These are phyloP conservation scores for Porites cylindrica DNA, from an alignment of 92 coral and sea anemone genomes.

Conservation along the genomic window DNA sequence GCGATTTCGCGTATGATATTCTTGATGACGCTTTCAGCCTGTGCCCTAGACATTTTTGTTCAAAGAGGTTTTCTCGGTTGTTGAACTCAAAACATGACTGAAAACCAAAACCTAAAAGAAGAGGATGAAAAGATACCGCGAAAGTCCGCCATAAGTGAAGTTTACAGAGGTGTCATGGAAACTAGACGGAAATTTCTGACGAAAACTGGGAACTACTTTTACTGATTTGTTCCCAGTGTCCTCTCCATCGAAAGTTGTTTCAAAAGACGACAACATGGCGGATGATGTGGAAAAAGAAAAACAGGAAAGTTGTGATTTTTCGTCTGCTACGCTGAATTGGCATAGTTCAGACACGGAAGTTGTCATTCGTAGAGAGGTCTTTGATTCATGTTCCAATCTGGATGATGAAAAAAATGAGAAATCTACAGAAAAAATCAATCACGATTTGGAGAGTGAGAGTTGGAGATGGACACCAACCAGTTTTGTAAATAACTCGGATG, in stretches of 20 bases:
- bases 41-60: conserved; percentile 90
- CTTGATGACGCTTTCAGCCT: conserved; percentile 99
- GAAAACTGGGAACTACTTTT: conserved; percentile 56
- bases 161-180: conserved; percentile 78
- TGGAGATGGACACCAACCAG: not conserved
- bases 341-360: conserved; percentile 14
- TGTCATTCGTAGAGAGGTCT: conserved; percentile 14
- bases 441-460: conserved; percentile 7
- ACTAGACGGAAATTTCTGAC: conserved; percentile 35
- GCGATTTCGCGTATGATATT: conserved; percentile 98
- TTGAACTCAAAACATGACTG: conserved; percentile 4
- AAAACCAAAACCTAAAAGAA: not conserved
- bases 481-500: conserved; percentile 6
- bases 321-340: not conserved
- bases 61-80: not conserved
- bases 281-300: conserved; percentile 35
- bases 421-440: not conserved
- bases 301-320: not conserved
- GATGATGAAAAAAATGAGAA: not conserved
- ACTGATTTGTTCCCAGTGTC: not conserved
- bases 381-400: not conserved
- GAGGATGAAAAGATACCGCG: not conserved
- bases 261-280: conserved; percentile 60
- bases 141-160: conserved; percentile 55
- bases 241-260: not conserved